Conservation (phyloP, 2,797 vertebrate species). For the Caiman crocodilus region DNA sequence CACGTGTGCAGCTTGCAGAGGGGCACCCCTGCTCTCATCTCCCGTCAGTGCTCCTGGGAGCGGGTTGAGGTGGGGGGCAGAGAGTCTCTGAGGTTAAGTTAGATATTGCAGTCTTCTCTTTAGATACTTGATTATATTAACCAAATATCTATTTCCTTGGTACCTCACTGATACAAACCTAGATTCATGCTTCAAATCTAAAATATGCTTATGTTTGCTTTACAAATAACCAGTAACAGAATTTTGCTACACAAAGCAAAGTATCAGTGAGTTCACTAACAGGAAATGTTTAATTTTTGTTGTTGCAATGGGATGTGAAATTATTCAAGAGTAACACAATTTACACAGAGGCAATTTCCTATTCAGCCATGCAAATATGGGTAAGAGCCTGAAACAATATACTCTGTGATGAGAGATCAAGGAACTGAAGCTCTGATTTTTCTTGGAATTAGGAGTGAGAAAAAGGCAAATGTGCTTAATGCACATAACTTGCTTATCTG, state of each 20-base stretch:
- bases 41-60: too few species aligned
- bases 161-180: neutral
- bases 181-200: neutral
- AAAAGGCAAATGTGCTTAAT: neutral
- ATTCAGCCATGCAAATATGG: neutral
- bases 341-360: neutral
- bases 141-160: neutral
- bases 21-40: too few species aligned
- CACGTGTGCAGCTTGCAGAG: too few species aligned
- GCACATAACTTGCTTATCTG: neutral
- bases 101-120: neutral
- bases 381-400: neutral
- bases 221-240: neutral
- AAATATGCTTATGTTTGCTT: neutral
- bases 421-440: neutral
- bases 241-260: neutral
- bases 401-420: accelerated
- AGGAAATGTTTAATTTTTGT: neutral
- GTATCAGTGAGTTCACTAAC: neutral
- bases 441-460: neutral
- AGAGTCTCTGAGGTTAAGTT: neutral
- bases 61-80: too few species aligned
- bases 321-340: neutral
- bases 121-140: neutral
- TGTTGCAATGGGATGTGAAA: neutral